Percentiles rank a stretch among this genome's conserved stretches.
phyloP scores from a whole-genome alignment of 2,888 invertebrate genomes.

The Mythimna lalbum region DNA sequence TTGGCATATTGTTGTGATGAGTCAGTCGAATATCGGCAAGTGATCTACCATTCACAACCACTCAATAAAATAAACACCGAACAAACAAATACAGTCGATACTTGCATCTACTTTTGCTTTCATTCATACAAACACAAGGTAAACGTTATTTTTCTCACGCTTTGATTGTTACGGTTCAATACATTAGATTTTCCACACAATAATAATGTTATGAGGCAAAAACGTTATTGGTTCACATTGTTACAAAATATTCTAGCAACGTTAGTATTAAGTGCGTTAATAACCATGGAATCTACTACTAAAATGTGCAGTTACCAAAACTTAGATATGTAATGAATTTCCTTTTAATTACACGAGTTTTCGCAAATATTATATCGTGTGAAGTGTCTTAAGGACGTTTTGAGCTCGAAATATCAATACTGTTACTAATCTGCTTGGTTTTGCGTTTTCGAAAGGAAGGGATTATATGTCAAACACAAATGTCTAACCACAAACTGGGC shows the following conservation, averaged over 20 bases:
- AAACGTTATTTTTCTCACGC: slow-evolving; percentile 62
- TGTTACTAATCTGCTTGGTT: slow-evolving; percentile 31
- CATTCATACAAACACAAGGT: slow-evolving; percentile 52
- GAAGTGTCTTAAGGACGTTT: background rate
- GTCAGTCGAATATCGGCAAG: slow-evolving; percentile 60
- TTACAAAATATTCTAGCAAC: slow-evolving; percentile 56
- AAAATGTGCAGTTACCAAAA: slow-evolving; percentile 32
- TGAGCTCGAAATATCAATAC: slow-evolving; percentile 9
- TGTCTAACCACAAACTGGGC: slow-evolving; percentile 55
- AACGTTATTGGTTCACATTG: slow-evolving; percentile 59
- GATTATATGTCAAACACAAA: slow-evolving; percentile 61
- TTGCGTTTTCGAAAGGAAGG: slow-evolving; percentile 39
- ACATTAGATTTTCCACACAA: slow-evolving; percentile 59
- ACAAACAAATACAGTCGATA: slow-evolving; percentile 40
- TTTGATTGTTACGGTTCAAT: slow-evolving; percentile 62
- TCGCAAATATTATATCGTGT: background rate
- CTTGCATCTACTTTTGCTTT: slow-evolving; percentile 47
- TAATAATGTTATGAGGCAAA: slow-evolving; percentile 47
- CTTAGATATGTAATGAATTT: slow-evolving; percentile 21
- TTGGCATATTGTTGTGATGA: slow-evolving; percentile 72
- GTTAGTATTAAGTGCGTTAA: slow-evolving; percentile 35
- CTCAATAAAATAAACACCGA: slow-evolving; percentile 47
- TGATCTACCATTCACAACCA: slow-evolving; percentile 54
- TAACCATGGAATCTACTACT: slow-evolving; percentile 34
- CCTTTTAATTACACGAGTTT: slow-evolving; percentile 21